These are phyloP conservation scores for Rhagoletis zephyria DNA, from an alignment of 1,140 invertebrate species.

Conservation along the genomic window DNA sequence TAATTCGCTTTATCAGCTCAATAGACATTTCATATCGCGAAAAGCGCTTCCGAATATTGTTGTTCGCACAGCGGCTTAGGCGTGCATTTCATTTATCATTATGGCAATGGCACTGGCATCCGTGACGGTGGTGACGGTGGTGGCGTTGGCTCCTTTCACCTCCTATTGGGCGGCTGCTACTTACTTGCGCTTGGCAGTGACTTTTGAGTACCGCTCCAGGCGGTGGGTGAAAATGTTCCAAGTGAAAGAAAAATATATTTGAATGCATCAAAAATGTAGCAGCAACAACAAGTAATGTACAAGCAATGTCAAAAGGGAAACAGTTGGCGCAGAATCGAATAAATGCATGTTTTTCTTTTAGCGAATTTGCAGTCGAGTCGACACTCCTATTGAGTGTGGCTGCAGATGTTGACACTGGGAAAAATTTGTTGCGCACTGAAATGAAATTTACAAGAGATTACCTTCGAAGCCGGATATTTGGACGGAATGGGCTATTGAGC, in stretches of 20 bases:
- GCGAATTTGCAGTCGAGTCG: background rate
- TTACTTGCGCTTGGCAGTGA: background rate
- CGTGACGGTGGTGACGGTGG: too few species aligned
- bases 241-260: constrained; percentile 41
- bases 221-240: constrained; percentile 10
- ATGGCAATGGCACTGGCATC: background rate
- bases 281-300: constrained; percentile 28
- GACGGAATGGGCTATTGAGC: too few species aligned
- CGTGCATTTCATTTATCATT: constrained; percentile 45
- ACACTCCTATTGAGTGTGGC: background rate
- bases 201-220: background rate
- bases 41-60: constrained; percentile 51
- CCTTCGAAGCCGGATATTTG: too few species aligned
- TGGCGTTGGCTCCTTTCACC: constrained; percentile 20
- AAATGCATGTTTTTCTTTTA: background rate
- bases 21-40: constrained; percentile 49
- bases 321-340: background rate
- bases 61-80: constrained; percentile 37
- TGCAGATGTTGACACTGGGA: background rate
- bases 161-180: background rate
- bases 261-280: constrained; percentile 45
- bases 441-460: background rate
- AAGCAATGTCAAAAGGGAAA: constrained; percentile 6
- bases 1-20: constrained; percentile 44
- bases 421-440: background rate